phyloP scores from a whole-genome alignment of 2,113 vertebrate genomes.

The Vulpes lagopus region DNA sequence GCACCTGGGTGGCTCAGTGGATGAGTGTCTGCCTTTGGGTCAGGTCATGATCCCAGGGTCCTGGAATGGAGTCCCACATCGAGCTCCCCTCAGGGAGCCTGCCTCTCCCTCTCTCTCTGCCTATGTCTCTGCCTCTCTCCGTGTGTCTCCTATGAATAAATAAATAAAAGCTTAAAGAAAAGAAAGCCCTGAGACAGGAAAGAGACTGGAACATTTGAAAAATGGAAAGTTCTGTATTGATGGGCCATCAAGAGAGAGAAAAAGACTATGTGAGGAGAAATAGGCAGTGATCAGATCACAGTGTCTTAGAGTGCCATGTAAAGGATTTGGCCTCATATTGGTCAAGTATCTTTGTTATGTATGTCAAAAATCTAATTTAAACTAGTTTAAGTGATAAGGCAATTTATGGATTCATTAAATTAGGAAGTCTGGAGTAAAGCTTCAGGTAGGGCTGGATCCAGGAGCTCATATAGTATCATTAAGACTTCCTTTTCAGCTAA shows the following conservation, averaged over 20 bases:
- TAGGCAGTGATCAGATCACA: background rate
- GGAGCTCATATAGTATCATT: background rate
- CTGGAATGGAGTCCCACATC: too few species aligned
- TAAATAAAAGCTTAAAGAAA: too few species aligned
- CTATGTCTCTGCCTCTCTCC: too few species aligned
- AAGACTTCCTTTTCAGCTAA: background rate
- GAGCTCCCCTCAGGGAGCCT: too few species aligned
- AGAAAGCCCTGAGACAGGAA: background rate
- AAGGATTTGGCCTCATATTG: background rate
- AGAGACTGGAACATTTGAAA: background rate
- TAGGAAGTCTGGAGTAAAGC: background rate
- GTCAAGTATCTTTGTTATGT: background rate
- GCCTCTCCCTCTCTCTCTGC: too few species aligned
- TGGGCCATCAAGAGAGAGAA: background rate
- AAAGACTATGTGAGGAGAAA: background rate
- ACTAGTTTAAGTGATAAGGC: background rate
- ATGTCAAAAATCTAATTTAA: background rate
- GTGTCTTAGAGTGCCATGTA: background rate
- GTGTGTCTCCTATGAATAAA: too few species aligned
- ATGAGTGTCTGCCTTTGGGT: too few species aligned
- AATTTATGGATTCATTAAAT: background rate
- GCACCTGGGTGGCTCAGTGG: too few species aligned
- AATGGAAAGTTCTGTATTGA: background rate
- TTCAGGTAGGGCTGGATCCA: conserved; percentile 6
- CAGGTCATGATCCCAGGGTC: too few species aligned